These are phyloP conservation scores for Benthosema pterotum DNA, from an alignment of 2,797 vertebrate genomes.

Conservation along the genomic window DNA sequence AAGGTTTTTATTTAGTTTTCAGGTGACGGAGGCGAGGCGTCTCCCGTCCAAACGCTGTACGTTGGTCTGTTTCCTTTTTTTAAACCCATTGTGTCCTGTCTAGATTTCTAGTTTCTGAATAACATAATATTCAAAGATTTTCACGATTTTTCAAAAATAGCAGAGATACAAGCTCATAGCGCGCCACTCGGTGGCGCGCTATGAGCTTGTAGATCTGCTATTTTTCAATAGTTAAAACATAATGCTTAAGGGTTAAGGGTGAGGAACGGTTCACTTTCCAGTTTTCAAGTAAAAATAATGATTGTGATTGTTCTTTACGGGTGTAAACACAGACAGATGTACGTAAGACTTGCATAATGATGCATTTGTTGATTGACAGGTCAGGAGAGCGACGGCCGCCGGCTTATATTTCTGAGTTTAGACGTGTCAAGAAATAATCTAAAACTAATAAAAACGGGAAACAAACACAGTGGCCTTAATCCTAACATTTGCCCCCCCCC, in stretches of 20 bases:
- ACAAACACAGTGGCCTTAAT: background rate
- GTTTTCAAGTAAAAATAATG: background rate
- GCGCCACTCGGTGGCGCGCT: no score
- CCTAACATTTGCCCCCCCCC: background rate
- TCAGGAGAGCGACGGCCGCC: background rate
- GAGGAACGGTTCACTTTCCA: constrained; percentile 2
- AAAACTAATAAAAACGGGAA: background rate
- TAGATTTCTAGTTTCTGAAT: no score
- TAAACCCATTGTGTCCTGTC: no score
- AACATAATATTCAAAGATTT: no score
- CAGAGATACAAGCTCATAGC: no score
- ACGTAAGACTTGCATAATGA: background rate
- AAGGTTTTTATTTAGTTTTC: background rate
- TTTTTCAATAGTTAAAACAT: no score
- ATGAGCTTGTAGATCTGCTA: no score
- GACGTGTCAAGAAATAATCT: background rate
- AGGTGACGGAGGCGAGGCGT: background rate
- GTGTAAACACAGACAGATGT: constrained; percentile 13
- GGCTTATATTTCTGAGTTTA: background rate
- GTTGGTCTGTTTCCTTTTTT: no score
- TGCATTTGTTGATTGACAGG: background rate
- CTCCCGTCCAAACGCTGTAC: no score
- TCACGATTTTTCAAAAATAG: no score
- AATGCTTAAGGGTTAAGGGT: no score
- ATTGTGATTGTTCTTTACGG: constrained; percentile 12